Evolutionary conservation across 1,140 invertebrate genomes (phyloP).

Genomic region (Euborellia annulipes): DNA sequence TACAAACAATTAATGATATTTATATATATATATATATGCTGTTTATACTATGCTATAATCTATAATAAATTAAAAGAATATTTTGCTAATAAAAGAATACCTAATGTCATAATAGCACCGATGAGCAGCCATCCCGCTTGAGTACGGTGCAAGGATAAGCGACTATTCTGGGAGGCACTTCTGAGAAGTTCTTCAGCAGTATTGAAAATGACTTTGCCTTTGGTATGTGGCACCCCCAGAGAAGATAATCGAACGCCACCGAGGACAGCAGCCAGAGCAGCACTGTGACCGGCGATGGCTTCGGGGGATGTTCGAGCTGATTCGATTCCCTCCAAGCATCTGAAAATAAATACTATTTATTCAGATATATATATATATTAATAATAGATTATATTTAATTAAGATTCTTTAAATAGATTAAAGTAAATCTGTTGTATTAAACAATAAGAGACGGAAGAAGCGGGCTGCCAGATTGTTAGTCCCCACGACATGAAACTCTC

Average conservation of each 20-base stretch:
- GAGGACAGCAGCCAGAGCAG: conserved; percentile 80
- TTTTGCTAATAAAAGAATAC: conserved; percentile 30
- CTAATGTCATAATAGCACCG: conserved; percentile 90
- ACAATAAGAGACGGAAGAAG: too few species aligned
- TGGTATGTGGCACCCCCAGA: conserved; percentile 88
- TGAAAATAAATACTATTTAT: conserved; percentile 41
- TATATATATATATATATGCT: too few species aligned
- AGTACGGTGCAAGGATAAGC: conserved; percentile 84
- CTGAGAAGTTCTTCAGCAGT: conserved; percentile 91
- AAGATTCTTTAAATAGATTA: too few species aligned
- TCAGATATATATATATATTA: conserved; percentile 37
- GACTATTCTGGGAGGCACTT: conserved; percentile 93
- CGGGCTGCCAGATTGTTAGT: too few species aligned
- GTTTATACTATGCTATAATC: not conserved
- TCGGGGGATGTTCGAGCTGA: conserved; percentile 81
- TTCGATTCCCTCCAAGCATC: conserved; percentile 70
- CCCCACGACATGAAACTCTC: too few species aligned
- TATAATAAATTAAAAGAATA: too few species aligned
- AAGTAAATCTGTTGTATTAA: too few species aligned
- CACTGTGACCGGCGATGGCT: conserved; percentile 86
- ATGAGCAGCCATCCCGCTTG: conserved; percentile 96
- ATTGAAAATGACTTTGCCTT: conserved; percentile 91
- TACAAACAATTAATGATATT: too few species aligned
- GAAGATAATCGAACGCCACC: conserved; percentile 82
- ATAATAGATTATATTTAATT: not conserved